These are phyloP conservation scores for Apodemus sylvaticus DNA, from an alignment of 2,113 vertebrate genomes.

Conservation along the genomic window DNA sequence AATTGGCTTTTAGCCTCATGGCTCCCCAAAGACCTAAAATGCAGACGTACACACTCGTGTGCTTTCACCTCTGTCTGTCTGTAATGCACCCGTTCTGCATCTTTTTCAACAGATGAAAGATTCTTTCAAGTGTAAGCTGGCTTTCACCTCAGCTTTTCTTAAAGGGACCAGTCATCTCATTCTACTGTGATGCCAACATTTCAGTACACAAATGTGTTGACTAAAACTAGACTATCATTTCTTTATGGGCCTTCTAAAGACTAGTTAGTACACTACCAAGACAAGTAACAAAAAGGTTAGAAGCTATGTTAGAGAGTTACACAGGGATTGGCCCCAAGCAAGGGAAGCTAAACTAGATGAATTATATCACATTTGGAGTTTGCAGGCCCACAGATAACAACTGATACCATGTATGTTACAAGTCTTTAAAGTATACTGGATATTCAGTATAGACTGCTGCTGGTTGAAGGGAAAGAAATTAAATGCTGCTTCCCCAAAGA, in stretches of 20 bases:
- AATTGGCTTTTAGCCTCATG: slow-evolving; percentile 73
- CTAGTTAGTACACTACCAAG: background rate
- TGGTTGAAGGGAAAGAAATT: background rate
- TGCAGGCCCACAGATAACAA: background rate
- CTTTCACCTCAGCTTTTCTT: slow-evolving; percentile 42
- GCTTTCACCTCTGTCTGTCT: slow-evolving; percentile 20
- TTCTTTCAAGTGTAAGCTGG: slow-evolving; percentile 24
- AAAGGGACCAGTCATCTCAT: slow-evolving; percentile 31
- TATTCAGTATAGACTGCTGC: background rate
- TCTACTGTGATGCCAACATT: background rate
- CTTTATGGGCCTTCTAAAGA: background rate
- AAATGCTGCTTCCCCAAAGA: slow-evolving; percentile 31
- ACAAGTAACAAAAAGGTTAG: background rate
- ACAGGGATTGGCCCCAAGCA: background rate
- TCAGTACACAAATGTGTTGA: slow-evolving; percentile 28
- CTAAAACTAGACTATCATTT: slow-evolving; percentile 23
- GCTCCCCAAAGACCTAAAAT: slow-evolving; percentile 73
- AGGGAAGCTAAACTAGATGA: background rate
- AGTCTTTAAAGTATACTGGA: background rate
- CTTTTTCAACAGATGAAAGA: slow-evolving; percentile 38
- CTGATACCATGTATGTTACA: background rate
- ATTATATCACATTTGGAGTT: background rate
- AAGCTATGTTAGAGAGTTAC: background rate
- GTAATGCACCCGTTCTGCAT: slow-evolving; percentile 42
- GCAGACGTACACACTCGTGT: slow-evolving; percentile 29